Evolutionary conservation across 2,113 vertebrate species (phyloP).

Genomic region (Myotis brandtii): DNA sequence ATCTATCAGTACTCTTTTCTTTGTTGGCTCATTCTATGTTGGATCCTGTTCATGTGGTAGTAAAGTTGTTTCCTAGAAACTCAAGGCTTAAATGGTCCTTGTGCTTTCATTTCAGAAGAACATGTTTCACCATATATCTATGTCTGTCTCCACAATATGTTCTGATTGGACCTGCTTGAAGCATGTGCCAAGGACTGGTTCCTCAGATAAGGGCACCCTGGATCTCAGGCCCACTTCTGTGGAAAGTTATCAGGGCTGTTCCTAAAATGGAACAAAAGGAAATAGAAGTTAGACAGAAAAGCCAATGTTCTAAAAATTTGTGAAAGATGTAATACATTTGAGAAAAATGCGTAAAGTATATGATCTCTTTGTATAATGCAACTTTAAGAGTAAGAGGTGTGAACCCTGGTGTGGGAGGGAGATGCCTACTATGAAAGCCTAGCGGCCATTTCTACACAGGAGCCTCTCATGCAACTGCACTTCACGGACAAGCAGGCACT

Average conservation of each 20-base stretch:
- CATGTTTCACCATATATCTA: background rate
- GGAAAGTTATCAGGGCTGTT: background rate
- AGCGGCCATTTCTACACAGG: background rate
- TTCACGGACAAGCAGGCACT: background rate
- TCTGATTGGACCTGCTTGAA: background rate
- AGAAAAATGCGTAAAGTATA: background rate
- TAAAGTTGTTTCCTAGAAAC: background rate
- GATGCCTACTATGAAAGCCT: background rate
- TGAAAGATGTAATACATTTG: background rate
- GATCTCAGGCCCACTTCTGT: background rate
- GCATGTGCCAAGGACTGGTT: background rate
- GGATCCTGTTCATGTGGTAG: background rate
- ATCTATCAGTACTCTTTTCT: background rate
- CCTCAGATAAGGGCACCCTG: background rate
- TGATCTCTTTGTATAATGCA: background rate
- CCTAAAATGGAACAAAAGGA: background rate
- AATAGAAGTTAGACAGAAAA: background rate
- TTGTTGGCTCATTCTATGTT: background rate
- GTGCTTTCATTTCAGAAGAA: background rate
- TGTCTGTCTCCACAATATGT: background rate
- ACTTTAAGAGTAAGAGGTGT: background rate
- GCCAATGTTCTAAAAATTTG: background rate
- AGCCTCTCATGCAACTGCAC: background rate
- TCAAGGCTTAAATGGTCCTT: background rate
- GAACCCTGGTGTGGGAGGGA: background rate